Conservation (phyloP, 1,140 invertebrate species). For the Drosophila sproati region DNA sequence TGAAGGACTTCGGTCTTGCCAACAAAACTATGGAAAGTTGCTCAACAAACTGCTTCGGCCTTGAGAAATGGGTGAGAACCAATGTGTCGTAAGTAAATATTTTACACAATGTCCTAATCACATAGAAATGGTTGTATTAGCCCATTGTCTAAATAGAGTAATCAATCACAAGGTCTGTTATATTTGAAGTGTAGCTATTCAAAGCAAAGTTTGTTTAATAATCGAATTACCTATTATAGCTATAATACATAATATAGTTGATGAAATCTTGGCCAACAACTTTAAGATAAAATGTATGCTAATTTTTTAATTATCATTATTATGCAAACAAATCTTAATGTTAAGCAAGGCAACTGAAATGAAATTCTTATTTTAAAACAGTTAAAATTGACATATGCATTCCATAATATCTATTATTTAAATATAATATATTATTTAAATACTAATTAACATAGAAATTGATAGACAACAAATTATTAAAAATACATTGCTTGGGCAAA, state of each 20-base stretch:
- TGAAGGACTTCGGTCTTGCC: slow-evolving; percentile 1
- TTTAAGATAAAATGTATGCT: too few species aligned
- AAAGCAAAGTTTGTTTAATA: slow-evolving; percentile 29
- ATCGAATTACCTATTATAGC: background rate
- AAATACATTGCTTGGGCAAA: background rate
- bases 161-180: slow-evolving; percentile 26
- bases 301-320: too few species aligned
- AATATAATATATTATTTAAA: too few species aligned
- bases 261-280: too few species aligned
- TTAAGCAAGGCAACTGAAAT: too few species aligned
- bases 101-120: slow-evolving; percentile 62
- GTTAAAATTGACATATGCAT: too few species aligned
- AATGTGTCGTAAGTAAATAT: slow-evolving; percentile 59
- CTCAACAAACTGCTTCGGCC: background rate
- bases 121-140: slow-evolving; percentile 65
- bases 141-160: slow-evolving; percentile 41
- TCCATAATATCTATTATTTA: too few species aligned
- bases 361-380: too few species aligned
- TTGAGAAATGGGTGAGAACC: slow-evolving; percentile 15
- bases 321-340: too few species aligned
- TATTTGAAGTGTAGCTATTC: slow-evolving; percentile 39
- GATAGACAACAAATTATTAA: background rate
- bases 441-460: too few species aligned
- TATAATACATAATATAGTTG: too few species aligned
- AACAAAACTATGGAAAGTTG: slow-evolving; percentile 26